phyloP scores from a whole-genome alignment of 1,140 invertebrate genomes.

The Lepidurus arcticus region DNA sequence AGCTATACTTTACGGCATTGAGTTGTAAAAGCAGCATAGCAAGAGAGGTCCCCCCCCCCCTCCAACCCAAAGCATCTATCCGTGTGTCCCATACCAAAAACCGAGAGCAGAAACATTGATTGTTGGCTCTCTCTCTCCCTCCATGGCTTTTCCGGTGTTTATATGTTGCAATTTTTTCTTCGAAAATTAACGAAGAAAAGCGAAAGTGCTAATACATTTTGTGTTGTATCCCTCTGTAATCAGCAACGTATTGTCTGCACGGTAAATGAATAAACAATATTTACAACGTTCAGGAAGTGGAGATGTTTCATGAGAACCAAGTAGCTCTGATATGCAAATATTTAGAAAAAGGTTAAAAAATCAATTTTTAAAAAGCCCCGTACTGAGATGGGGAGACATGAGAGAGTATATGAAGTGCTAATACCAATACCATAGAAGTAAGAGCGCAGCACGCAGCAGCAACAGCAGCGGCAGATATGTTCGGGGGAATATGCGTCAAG shows the following conservation, averaged over 20 bases:
- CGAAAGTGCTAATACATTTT: too few relatives aligned
- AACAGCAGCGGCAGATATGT: background rate
- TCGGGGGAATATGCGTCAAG: background rate
- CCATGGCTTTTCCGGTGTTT: too few relatives aligned
- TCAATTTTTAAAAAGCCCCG: background rate
- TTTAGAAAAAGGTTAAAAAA: background rate
- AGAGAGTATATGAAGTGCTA: background rate
- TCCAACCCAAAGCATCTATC: too few relatives aligned
- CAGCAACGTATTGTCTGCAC: background rate
- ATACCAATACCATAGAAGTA: background rate
- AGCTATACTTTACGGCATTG: too few relatives aligned
- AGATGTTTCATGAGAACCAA: background rate
- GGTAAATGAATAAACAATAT: too few relatives aligned
- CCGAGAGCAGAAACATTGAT: background rate
- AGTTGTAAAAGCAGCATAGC: too few relatives aligned
- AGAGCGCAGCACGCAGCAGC: background rate
- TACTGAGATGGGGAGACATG: background rate
- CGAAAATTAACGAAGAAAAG: too few relatives aligned
- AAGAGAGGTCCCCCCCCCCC: too few relatives aligned
- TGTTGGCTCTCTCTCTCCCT: background rate
- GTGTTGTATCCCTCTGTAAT: background rate
- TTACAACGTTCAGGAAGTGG: too few relatives aligned
- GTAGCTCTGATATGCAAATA: background rate
- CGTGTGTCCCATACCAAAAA: background rate
- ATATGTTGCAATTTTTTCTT: too few relatives aligned